phyloP scores from a whole-genome alignment of 2,888 invertebrate species.

The Zygogramma bicolorata region DNA sequence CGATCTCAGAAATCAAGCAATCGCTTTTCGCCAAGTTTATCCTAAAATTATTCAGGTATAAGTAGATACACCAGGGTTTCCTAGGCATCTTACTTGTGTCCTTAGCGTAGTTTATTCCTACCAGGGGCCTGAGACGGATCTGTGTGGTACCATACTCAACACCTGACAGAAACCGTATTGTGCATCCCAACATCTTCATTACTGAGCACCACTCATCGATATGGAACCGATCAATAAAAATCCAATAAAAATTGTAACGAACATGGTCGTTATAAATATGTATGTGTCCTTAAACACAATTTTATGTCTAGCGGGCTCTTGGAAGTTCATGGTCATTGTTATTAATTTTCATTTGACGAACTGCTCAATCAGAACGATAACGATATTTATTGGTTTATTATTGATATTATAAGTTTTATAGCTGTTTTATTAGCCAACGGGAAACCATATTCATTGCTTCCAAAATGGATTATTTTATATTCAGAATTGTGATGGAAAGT shows the following conservation, averaged over 20 bases:
- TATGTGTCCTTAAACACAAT: neutral
- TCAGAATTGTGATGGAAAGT: neutral
- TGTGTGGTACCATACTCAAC: no score
- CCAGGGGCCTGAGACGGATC: no score
- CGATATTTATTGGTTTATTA: neutral
- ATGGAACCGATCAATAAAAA: neutral
- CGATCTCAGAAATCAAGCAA: no score
- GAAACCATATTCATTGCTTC: neutral
- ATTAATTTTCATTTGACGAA: neutral
- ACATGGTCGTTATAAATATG: no score
- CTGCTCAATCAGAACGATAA: neutral
- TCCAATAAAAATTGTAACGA: neutral
- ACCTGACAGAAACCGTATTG: no score
- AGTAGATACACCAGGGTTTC: no score
- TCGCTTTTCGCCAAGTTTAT: no score
- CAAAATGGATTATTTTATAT: neutral
- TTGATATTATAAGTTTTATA: neutral
- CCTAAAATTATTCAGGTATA: no score
- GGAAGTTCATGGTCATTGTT: neutral
- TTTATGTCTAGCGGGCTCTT: neutral
- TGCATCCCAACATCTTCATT: neutral
- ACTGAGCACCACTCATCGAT: no score
- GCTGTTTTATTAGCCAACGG: neutral
- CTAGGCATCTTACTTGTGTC: no score
- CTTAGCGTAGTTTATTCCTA: no score